phyloP scores from a whole-genome alignment of 1,140 invertebrate genomes.

The Eueides isabella region DNA sequence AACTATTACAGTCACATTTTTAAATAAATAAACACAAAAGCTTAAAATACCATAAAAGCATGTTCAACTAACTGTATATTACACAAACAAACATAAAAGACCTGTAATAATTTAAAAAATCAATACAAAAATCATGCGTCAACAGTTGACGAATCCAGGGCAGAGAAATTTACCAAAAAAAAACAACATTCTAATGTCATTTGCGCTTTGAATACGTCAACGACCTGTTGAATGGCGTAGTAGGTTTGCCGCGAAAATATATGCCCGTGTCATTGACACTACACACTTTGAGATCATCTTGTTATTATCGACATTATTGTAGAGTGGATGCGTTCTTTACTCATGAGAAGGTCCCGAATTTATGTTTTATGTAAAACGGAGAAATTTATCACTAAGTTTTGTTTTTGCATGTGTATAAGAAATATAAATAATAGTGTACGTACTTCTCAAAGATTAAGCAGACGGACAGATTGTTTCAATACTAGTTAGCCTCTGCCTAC shows the following conservation, averaged over 20 bases:
- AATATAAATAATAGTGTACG: too few relatives aligned
- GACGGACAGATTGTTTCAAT: too few relatives aligned
- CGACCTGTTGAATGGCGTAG: conserved; percentile 24
- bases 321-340: not conserved
- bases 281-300: not conserved
- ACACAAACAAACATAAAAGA: conserved; percentile 15
- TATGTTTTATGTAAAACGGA: not conserved
- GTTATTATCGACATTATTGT: not conserved
- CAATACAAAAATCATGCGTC: conserved; percentile 28
- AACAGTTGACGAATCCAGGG: conserved; percentile 39
- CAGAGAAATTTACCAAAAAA: conserved; percentile 38
- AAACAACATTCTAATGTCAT: conserved; percentile 42
- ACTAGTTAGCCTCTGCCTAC: too few relatives aligned
- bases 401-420: too few relatives aligned
- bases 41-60: not conserved
- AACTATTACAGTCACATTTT: not conserved
- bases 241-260: conserved; percentile 28
- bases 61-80: not conserved
- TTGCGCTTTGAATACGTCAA: conserved; percentile 30
- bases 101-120: conserved; percentile 10
- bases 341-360: not conserved
- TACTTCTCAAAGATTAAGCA: too few relatives aligned
- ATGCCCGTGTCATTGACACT: conserved; percentile 32
- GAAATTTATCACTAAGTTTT: not conserved
- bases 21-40: not conserved